Percentiles rank a stretch among this genome's conserved stretches.
These are phyloP conservation scores for Cantharis nigra DNA, from an alignment of 2,888 invertebrate species.

Conservation along the genomic window DNA sequence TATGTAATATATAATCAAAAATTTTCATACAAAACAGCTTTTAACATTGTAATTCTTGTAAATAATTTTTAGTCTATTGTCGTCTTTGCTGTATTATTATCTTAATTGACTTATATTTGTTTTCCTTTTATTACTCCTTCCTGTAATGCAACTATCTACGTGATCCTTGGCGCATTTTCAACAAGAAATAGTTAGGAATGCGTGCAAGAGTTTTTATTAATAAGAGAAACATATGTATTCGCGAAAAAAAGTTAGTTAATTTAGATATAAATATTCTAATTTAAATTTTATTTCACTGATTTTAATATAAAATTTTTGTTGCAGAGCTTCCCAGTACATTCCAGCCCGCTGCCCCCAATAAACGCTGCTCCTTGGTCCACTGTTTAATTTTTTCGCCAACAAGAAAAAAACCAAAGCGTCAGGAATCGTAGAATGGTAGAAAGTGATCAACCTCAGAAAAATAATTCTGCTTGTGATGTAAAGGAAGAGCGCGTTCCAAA, in stretches of 20 bases:
- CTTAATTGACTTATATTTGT: slow-evolving; percentile 6
- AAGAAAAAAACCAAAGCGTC: slow-evolving; percentile 35
- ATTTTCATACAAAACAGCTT: neutral
- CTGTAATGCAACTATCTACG: slow-evolving; percentile 3
- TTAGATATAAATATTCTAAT: neutral
- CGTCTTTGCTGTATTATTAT: slow-evolving; percentile 5
- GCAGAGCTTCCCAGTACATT: slow-evolving; percentile 45
- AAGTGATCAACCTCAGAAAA: slow-evolving; percentile 81
- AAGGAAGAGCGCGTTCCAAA: slow-evolving; percentile 79
- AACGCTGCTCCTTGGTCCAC: slow-evolving; percentile 44
- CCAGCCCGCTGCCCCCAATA: slow-evolving; percentile 51
- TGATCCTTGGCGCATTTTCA: neutral
- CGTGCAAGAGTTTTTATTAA: neutral
- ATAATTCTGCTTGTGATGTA: slow-evolving; percentile 80
- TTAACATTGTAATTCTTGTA: slow-evolving; percentile 2
- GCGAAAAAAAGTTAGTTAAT: neutral
- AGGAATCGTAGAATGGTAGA: slow-evolving; percentile 83
- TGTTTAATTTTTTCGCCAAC: slow-evolving; percentile 12
- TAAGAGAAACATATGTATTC: neutral
- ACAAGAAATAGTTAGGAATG: neutral
- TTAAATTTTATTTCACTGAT: neutral
- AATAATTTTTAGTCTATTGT: slow-evolving; percentile 5
- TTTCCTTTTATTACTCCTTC: slow-evolving; percentile 8
- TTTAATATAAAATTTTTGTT: slow-evolving; percentile 34
- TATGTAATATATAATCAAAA: neutral